These are phyloP conservation scores for Holothuria scabra DNA, from an alignment of 53 echinoderm and acorn worm genomes.

Conservation along the genomic window DNA sequence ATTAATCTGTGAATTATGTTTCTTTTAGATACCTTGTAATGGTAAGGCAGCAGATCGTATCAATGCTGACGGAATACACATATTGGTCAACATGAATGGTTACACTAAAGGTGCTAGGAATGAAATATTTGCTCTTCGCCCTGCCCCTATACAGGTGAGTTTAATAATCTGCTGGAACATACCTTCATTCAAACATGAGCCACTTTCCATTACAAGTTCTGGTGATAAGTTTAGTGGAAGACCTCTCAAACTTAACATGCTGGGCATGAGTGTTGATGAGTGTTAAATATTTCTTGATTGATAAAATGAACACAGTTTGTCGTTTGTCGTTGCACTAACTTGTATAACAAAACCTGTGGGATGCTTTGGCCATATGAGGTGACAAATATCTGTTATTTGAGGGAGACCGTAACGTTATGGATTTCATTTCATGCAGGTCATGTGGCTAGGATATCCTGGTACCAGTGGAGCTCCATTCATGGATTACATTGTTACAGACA, in stretches of 20 bases:
- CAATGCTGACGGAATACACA: slow-evolving; percentile 92
- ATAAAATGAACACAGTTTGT: too few relatives aligned
- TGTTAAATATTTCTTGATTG: too few relatives aligned
- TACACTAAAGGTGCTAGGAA: slow-evolving; percentile 99
- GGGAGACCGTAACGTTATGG: neutral
- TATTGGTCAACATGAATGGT: slow-evolving; percentile 99
- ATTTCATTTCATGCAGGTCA: slow-evolving; percentile 54
- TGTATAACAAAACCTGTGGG: too few relatives aligned
- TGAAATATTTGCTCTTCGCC: slow-evolving; percentile 98
- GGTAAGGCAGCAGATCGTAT: slow-evolving; percentile 99
- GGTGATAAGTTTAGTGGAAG: neutral
- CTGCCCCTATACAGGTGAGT: slow-evolving; percentile 96
- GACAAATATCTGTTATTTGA: too few relatives aligned
- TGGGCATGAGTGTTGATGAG: neutral
- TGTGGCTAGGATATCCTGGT: slow-evolving; percentile 99
- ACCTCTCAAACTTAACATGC: neutral
- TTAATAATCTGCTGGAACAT: neutral
- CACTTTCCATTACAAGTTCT: too few relatives aligned
- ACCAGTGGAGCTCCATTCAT: slow-evolving; percentile 98
- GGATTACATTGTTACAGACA: slow-evolving; percentile 97
- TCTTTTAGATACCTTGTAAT: slow-evolving; percentile 85
- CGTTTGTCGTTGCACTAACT: too few relatives aligned
- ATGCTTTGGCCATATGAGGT: too few relatives aligned
- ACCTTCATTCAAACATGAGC: too few relatives aligned
- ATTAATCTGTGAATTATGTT: neutral